These are phyloP conservation scores for Metallyticus violacea DNA, from an alignment of 2,888 invertebrate species.

Conservation along the genomic window DNA sequence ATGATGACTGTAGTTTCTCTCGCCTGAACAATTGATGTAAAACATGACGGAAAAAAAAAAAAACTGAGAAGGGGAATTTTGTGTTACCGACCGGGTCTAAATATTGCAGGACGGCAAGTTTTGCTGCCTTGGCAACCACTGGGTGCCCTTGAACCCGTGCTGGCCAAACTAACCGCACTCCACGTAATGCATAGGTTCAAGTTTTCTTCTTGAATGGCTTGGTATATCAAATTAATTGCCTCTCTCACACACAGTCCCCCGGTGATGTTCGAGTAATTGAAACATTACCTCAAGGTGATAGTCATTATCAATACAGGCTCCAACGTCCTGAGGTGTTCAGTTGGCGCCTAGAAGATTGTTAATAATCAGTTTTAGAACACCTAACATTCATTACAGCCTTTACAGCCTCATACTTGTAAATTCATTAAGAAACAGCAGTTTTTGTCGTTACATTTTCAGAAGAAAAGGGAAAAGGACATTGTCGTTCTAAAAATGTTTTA, in stretches of 20 bases:
- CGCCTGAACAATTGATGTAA: neutral
- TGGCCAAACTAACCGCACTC: neutral
- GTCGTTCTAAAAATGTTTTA: too few species aligned
- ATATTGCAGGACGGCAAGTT: neutral
- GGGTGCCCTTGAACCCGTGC: neutral
- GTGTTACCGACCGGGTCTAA: neutral
- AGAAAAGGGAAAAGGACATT: too few species aligned
- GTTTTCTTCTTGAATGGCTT: neutral
- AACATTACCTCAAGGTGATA: neutral
- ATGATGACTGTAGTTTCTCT: too few species aligned
- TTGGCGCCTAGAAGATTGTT: too few species aligned
- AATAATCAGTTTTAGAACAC: too few species aligned
- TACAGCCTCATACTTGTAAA: too few species aligned
- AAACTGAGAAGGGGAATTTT: neutral
- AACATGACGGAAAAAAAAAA: neutral
- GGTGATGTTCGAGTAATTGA: neutral
- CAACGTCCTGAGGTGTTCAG: neutral
- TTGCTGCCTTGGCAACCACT: neutral
- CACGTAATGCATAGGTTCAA: neutral
- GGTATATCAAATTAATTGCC: conserved; percentile 8
- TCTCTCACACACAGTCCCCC: neutral
- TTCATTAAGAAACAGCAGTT: too few species aligned
- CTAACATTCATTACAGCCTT: too few species aligned
- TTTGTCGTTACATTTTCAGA: too few species aligned
- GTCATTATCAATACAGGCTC: neutral